Base-by-base conservation (phyloP, 30 jellyfish, hydroid and myxozoan genomes). In the Pseudorhiza aurosa region DNA sequence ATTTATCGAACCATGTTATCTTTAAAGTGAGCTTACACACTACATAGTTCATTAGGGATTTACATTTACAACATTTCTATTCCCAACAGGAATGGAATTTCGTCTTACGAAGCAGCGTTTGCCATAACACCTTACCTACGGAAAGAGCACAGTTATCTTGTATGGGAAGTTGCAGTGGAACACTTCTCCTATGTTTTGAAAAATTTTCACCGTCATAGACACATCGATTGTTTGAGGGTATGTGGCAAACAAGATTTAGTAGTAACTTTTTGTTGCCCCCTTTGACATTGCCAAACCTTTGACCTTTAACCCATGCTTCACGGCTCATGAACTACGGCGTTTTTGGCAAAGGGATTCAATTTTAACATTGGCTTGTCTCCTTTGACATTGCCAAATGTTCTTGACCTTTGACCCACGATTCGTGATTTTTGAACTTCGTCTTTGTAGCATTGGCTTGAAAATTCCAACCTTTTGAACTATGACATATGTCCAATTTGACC, bases 111-210 rank as follows among this genome's bases (percentile, higher is more conserved):
- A 17, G 15, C 67, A 8, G 70, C 72, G 32, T 45, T 70, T 5
- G 27, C 42, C 7, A 18, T 70, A 15, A 29, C 71, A 5, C 58
- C 83, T 9, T 45, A 70, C 31, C 31, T 70, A 58, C 26, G 39
- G n/a, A 45, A 28, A 11, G 83, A 70, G 35, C 31, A 46, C 37
- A 70, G 72, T 70, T 70, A 12, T 37, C 70, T 70, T 8, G 83
- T 70, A 0, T 70, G 83, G 83, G 30, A 45, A 24, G n/a, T 46
- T 28, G 55, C 70, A 2, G 21, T 70, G 18, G 68, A 0, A 26
- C 83, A 70, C 31, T 70, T 70, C 8, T 8, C 18, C 19, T 15
- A 47, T 19, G n/a, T 70, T 17, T 27, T 44, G 24, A 36, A 46
- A 22, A 4, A 44, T 17, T 53, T 70, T 8, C 53, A 31, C 0